Evolutionary conservation across 1,140 invertebrate genomes (phyloP), one percentile per base, ranked within the genome.

Genomic region (Trichonephila clavata): DNA sequence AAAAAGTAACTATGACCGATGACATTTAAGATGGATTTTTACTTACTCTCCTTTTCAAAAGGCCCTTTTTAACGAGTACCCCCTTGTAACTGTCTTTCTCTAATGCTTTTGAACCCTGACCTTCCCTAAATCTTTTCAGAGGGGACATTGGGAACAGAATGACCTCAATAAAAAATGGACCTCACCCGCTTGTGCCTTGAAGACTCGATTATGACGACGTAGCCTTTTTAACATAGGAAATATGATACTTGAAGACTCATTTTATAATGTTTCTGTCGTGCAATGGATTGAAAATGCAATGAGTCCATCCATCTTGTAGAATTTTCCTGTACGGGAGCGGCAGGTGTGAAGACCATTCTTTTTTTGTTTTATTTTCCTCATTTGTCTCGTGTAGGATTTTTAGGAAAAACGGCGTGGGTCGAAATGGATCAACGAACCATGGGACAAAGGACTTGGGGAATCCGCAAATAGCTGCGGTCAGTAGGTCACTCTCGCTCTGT

Each of bases 401-500:
- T 89, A 24, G 39, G 60, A 24, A 90, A 57, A 59, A 50, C 89
- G 32, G 89, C 92, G 92, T 93, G 92, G 92, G 92, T 61, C 24
- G 86, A 93, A 88, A 1, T 93, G 43, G 92, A 93, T 93, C 92
- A 93, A 87, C 92, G 92, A 87, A 89, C 71, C 89, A 24, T 32
- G 57, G 50, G 61, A 92, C 90, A 92, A 92, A 43, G 20, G 21
- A n/a, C 83, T 80, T 32, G 24, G 27, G 0, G 24, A 63, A 81
- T 88, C 92, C 86, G 20, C 86, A 93, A 93, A 93, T 93, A 93
- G 59, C 92, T 43, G 50, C 83, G 91, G 81, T 86, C 91, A 92
- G 83, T 93, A 43, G 92, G 92, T 93, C 92, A 93, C 50, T 63
- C 65, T 92, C 83, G 63, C 87, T 89, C 21, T 43, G 21, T 13